Base-by-base conservation (phyloP, 2,888 invertebrate genomes). In the Rotaria magnacalcarata region DNA sequence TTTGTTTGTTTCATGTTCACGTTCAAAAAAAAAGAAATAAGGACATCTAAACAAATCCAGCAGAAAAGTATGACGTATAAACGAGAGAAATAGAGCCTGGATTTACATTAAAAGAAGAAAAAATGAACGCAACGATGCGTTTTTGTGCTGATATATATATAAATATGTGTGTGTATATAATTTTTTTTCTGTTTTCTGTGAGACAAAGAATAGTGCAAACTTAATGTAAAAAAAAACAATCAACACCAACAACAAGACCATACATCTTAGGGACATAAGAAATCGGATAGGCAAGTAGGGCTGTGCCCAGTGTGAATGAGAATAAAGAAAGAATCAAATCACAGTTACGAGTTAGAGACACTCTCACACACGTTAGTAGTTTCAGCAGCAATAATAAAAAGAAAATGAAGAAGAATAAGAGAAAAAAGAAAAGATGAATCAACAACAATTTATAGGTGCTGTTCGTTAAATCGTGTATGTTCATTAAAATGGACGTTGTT, bases 1-100 rank as follows among this genome's bases (percentile, higher is more conserved):
- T 34, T 67, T 67, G 67, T 41, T 67, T 67, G 34, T 67, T 67
- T 67, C 67, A 67, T 67, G 67, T 67, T 67, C 67, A 67, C 67
- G 67, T 67, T 67, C 2, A 41, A 67, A 54, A 54, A 21, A 54
- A 54, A 54, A 54, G 47, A 52, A 52, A 67, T 16, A 34, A 67
- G 67, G 16, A 67, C 19, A 34, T 34, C 34, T 67, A 67, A 67
- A 67, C 67, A 67, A 34, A 19, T 67, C 34, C 67, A 67, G 34
- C 67, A 67, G 67, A 34, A 34, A 67, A 34, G 34, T 34, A 41
- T 34, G 67, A 67, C 67, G 67, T 14, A 67, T 34, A 67, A 16
- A 67, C 3, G 27, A 67, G 16, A 67, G 41, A 34, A 34, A 60
- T 11, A 27, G 16, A 67, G 41, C 67, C 34, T 67, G 67, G 67